A percentile compares a stretch with the other conserved stretches of the same genome.
Evolutionary conservation across 1,140 invertebrate genomes (phyloP).

Genomic region (Stegodyphus dumicola): DNA sequence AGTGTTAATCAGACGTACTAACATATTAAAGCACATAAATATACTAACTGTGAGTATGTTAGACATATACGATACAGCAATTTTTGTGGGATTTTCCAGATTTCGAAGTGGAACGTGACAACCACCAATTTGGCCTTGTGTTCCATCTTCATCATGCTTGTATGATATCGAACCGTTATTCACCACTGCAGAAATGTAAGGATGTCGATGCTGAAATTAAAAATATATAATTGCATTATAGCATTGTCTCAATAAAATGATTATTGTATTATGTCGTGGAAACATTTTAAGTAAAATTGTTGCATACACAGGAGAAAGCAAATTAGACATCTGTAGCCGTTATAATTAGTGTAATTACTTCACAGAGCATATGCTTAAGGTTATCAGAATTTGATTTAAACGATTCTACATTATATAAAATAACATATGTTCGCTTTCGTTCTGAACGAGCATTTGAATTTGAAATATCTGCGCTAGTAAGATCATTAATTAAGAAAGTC

Average conservation of each 20-base stretch:
- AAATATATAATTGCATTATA: slow-evolving; percentile 69
- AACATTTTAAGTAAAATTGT: slow-evolving; percentile 95
- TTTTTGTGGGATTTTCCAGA: slow-evolving; percentile 11
- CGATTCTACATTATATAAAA: too few relatives aligned
- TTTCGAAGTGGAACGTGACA: slow-evolving; percentile 31
- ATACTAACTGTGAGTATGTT: slow-evolving; percentile 30
- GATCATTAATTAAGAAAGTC: too few relatives aligned
- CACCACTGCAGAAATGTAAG: slow-evolving; percentile 97
- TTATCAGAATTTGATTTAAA: too few relatives aligned
- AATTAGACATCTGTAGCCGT: background rate
- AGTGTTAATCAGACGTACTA: background rate
- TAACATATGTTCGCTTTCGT: too few relatives aligned
- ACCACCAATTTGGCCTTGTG: slow-evolving; percentile 23
- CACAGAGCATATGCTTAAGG: too few relatives aligned
- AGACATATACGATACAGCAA: slow-evolving; percentile 44
- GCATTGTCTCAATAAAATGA: too few relatives aligned
- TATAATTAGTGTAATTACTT: too few relatives aligned
- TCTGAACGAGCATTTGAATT: too few relatives aligned
- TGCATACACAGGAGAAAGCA: background rate
- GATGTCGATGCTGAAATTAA: slow-evolving; percentile 88
- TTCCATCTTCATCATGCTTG: slow-evolving; percentile 95
- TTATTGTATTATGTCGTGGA: slow-evolving; percentile 71
- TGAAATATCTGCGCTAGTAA: too few relatives aligned
- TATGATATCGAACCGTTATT: slow-evolving; percentile 95
- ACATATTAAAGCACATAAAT: background rate